Conservation (phyloP, 2,797 vertebrate species). For the Spondyliosoma cantharus region DNA sequence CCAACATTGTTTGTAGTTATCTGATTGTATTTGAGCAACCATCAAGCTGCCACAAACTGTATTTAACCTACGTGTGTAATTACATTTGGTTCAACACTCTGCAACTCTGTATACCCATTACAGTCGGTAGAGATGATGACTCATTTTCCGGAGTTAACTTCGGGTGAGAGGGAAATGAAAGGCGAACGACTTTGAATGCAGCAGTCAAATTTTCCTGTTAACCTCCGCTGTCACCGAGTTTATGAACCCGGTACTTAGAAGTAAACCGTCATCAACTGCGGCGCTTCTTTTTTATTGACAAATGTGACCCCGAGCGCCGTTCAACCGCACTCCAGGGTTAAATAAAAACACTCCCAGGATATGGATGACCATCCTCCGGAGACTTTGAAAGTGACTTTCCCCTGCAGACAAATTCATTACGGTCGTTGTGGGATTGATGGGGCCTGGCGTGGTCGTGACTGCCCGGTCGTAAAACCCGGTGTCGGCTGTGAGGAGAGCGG, state of each 20-base stretch:
- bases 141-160: constrained; percentile 4
- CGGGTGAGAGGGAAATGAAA: neutral
- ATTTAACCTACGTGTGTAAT: no score
- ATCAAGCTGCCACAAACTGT: no score
- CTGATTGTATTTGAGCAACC: no score
- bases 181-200: neutral
- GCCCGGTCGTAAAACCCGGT: constrained; percentile 66
- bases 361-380: constrained; percentile 1
- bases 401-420: constrained; percentile 57
- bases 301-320: neutral
- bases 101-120: neutral
- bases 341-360: constrained; percentile 51
- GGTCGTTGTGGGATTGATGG: constrained; percentile 63
- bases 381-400: constrained; percentile 70
- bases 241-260: constrained; percentile 5
- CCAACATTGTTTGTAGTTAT: no score
- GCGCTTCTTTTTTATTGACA: constrained; percentile 42
- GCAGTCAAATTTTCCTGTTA: constrained; percentile 10
- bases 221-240: neutral
- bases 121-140: neutral
- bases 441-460: constrained; percentile 40
- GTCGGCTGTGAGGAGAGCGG: constrained; percentile 59
- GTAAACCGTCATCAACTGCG: constrained; percentile 21
- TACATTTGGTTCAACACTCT: no score
- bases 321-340: constrained; percentile 36